Percentiles rank a stretch among this genome's conserved stretches.
phyloP scores from a whole-genome alignment of 2,888 invertebrate species.

The Harpalus rubripes region DNA sequence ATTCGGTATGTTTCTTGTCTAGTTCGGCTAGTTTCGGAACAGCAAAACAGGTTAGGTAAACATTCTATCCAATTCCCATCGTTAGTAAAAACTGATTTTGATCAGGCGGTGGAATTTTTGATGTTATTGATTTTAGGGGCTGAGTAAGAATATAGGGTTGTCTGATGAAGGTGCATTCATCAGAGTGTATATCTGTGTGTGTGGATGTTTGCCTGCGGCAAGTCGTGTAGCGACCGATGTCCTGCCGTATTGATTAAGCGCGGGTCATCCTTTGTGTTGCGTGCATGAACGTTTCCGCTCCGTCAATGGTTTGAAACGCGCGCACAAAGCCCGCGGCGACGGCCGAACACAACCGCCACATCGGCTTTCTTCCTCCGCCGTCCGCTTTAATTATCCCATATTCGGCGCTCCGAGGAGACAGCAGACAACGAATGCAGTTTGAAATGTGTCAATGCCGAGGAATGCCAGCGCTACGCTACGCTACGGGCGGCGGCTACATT shows the following conservation, averaged over 20 bases:
- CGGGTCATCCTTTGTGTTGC: constrained; percentile 64
- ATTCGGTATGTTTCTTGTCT: too few species aligned
- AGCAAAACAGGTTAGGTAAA: too few species aligned
- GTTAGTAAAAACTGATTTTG: not conserved
- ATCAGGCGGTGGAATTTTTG: not conserved
- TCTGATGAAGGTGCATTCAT: constrained; percentile 29
- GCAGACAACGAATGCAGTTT: constrained; percentile 70
- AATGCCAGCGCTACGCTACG: constrained; percentile 66
- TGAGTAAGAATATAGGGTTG: constrained; percentile 21
- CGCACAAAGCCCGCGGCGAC: constrained; percentile 50
- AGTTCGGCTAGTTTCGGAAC: too few species aligned
- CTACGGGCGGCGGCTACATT: constrained; percentile 69
- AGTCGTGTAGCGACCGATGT: constrained; percentile 63
- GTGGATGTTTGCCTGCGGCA: constrained; percentile 45
- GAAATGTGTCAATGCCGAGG: constrained; percentile 73
- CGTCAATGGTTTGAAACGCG: constrained; percentile 63
- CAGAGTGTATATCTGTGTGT: constrained; percentile 33
- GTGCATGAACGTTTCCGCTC: constrained; percentile 62
- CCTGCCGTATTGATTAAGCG: constrained; percentile 66
- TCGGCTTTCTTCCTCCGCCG: constrained; percentile 53
- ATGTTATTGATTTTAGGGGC: constrained; percentile 31
- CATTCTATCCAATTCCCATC: too few species aligned
- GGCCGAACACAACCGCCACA: constrained; percentile 31
- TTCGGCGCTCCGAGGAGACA: constrained; percentile 28
- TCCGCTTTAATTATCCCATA: constrained; percentile 63